Percentiles rank a stretch among this genome's conserved stretches.
Conservation (phyloP, 1,140 invertebrate genomes). For the Conus ventricosus region DNA sequence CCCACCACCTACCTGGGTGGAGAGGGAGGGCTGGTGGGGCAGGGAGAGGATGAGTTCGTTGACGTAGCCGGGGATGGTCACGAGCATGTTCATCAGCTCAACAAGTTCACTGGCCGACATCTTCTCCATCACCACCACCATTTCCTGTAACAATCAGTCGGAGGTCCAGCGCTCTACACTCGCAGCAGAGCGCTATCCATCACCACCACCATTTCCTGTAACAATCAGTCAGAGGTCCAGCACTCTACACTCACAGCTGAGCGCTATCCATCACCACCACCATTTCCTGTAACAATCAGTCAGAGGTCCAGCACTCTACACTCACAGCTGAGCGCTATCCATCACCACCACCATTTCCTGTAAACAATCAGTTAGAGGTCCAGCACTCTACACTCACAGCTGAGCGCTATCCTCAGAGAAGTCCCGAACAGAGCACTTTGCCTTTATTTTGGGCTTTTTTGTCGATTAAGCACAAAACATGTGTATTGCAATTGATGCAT, state of each 20-base stretch:
- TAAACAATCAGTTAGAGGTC: too few species aligned
- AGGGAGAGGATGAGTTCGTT: conserved; percentile 4
- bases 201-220: neutral
- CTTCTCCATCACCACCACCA: conserved; percentile 3
- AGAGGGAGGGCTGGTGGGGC: neutral
- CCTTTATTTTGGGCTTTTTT: too few species aligned
- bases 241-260: too few species aligned
- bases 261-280: conserved; percentile 8
- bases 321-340: too few species aligned
- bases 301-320: too few species aligned
- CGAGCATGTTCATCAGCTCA: neutral
- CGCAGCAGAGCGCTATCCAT: neutral
- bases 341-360: conserved; percentile 8
- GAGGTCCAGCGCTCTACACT: too few species aligned
- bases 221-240: too few species aligned
- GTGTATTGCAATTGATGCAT: too few species aligned
- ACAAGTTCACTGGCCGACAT: neutral
- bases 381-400: too few species aligned
- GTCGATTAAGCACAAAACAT: too few species aligned
- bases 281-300: neutral
- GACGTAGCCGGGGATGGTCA: conserved; percentile 13
- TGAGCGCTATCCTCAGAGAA: too few species aligned
- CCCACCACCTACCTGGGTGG: neutral
- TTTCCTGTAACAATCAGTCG: neutral
- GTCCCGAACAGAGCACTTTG: too few species aligned